Percentiles rank a stretch among this genome's conserved stretches.
Evolutionary conservation across 2,888 invertebrate genomes (phyloP).

Genomic region (Ormyrus labotus): DNA sequence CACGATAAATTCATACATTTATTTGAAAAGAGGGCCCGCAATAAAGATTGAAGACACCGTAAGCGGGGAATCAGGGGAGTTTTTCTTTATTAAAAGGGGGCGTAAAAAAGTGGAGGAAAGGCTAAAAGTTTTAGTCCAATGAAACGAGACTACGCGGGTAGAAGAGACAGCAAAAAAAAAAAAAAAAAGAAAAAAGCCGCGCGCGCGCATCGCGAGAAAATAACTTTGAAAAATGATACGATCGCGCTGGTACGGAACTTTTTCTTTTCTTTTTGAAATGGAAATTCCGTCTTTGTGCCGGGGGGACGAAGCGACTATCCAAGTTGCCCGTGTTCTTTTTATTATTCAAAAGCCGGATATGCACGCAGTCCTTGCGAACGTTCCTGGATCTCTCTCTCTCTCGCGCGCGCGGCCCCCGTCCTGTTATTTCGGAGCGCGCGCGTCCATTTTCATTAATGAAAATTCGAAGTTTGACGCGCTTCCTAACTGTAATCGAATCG

Average conservation of each 20-base stretch:
- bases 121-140: not conserved
- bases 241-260: not conserved
- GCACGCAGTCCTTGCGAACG: not conserved
- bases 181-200: not conserved
- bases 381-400: too few species aligned
- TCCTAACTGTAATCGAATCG: slow-evolving; percentile 6
- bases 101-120: not conserved
- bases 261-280: slow-evolving; percentile 2
- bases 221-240: slow-evolving; percentile 28
- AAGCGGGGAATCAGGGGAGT: not conserved
- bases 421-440: not conserved
- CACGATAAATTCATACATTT: too few species aligned
- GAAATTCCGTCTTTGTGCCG: slow-evolving; percentile 18
- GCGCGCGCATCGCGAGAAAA: not conserved
- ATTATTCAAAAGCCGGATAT: not conserved
- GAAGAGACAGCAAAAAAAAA: not conserved
- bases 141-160: not conserved
- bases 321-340: not conserved
- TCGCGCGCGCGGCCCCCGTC: too few species aligned
- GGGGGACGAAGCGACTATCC: not conserved
- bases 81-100: not conserved
- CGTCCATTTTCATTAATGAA: slow-evolving; percentile 25
- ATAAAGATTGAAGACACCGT: not conserved
- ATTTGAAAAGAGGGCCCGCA: not conserved
- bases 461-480: slow-evolving; percentile 26